phyloP scores from a whole-genome alignment of 1,140 invertebrate species.

The Batillaria attramentaria region DNA sequence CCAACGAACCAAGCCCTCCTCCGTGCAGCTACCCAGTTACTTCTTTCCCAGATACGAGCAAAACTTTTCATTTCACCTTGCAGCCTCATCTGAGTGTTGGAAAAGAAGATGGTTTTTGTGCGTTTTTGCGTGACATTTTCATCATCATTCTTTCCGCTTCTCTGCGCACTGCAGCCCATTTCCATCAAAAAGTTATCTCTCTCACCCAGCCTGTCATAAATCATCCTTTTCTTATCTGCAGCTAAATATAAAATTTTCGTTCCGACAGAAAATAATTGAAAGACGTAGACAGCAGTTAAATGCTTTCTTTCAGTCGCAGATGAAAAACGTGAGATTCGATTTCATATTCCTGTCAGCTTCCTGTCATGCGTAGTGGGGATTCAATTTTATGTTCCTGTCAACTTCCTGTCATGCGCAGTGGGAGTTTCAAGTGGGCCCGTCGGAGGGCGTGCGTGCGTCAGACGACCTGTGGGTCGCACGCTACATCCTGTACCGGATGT shows the following conservation, averaged over 20 bases:
- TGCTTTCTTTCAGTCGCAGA: too few species aligned
- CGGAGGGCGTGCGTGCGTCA: conserved; percentile 80
- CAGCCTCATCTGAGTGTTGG: background rate
- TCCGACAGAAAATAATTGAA: too few species aligned
- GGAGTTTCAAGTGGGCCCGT: conserved; percentile 72
- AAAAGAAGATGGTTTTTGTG: background rate
- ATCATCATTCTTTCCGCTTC: background rate
- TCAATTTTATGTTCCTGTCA: background rate
- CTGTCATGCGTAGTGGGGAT: background rate
- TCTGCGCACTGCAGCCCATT: background rate
- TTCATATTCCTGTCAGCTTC: background rate
- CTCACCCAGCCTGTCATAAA: background rate
- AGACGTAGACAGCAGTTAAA: too few species aligned
- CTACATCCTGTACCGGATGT: conserved; percentile 84
- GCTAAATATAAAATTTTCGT: too few species aligned
- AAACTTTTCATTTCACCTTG: too few species aligned
- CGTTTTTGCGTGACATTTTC: background rate
- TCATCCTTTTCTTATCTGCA: too few species aligned
- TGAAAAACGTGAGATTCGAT: too few species aligned
- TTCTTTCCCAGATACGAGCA: too few species aligned
- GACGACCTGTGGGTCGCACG: conserved; percentile 94
- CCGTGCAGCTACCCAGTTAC: too few species aligned
- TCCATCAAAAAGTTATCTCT: background rate
- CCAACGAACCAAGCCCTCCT: too few species aligned
- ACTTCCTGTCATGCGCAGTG: conserved; percentile 59